Evolutionary conservation across 2,888 invertebrate species (phyloP), one percentile per base, ranked within the genome.

Genomic region (Kuschelorhynchus macadamiae): DNA sequence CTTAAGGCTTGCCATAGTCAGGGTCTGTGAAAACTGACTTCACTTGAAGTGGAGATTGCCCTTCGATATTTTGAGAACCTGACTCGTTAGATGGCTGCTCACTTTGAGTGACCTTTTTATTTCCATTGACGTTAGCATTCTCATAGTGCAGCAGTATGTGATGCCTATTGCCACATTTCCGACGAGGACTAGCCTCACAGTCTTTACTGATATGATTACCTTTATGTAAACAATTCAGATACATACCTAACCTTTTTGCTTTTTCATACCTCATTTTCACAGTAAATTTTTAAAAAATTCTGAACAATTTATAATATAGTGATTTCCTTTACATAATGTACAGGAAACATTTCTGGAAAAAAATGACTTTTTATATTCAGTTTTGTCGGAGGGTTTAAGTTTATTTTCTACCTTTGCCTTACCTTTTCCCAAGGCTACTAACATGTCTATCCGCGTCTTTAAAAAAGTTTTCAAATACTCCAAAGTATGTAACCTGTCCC

Each of bases 221-320:
- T 1, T 20, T n/a, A 2, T 33, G 39, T 8, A 62, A 39, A 30
- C 59, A 65, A 20, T 52, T 59, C 5, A 65, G 25, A 60, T 50
- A 60, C 39, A 60, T 36, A 25, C 33, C 61, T 50, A 49, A 30
- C n/a, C 20, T 32, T 52, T 46, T 52, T 18, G 60, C 42, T n/a
- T 17, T 32, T 36, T 67, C 52, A 18, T 32, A 52, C 8, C 66
- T 47, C 32, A 61, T 52, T 11, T 20, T 50, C 12, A 52, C 50
- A 0, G 59, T 42, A 2, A 66, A 41, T 44, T 66, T 52, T 25
- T n/a, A n/a, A 61, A 1, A 49, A 67, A 66, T 30, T 61, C 30
- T 0, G 59, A 25, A 39, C 66, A 66, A 14, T 25, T 46, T 18
- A 59, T 25, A 30, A 65, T 65, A 20, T 49, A 65, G 39, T 65